A percentile compares a stretch with the other conserved stretches of the same genome.
Evolutionary conservation across 2,113 vertebrate species (phyloP).

Genomic region (Anser cygnoides): DNA sequence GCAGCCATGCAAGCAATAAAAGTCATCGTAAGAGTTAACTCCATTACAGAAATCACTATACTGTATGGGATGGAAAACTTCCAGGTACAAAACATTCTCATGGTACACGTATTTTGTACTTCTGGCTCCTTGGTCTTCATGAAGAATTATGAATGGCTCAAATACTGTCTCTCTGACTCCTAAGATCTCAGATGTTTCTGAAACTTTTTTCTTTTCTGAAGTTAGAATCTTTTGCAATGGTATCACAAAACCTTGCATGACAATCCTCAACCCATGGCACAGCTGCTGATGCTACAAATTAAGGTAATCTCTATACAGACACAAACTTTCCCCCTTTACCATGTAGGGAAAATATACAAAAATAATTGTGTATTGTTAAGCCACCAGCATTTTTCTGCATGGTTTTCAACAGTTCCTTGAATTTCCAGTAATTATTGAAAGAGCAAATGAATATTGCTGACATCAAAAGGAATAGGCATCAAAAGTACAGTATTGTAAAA

Average conservation of each 20-base stretch:
- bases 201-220: constrained; percentile 20
- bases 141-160: constrained; percentile 1
- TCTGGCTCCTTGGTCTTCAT: neutral
- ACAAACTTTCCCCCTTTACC: neutral
- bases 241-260: neutral
- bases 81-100: neutral
- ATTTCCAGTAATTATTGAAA: neutral
- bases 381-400: neutral
- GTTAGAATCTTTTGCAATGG: neutral
- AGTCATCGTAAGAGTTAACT: neutral
- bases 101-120: neutral
- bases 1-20: neutral
- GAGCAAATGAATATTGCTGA: neutral
- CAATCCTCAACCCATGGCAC: neutral
- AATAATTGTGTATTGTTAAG: neutral
- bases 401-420: neutral
- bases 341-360: neutral
- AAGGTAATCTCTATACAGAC: neutral
- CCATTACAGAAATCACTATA: neutral
- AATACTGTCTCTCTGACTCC: neutral
- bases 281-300: neutral
- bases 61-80: neutral
- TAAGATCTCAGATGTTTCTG: neutral
- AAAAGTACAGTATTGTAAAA: neutral
- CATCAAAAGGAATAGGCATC: constrained; percentile 18